phyloP scores from a whole-genome alignment of 2,797 vertebrate genomes.

The Anabacerthia variegaticeps region DNA sequence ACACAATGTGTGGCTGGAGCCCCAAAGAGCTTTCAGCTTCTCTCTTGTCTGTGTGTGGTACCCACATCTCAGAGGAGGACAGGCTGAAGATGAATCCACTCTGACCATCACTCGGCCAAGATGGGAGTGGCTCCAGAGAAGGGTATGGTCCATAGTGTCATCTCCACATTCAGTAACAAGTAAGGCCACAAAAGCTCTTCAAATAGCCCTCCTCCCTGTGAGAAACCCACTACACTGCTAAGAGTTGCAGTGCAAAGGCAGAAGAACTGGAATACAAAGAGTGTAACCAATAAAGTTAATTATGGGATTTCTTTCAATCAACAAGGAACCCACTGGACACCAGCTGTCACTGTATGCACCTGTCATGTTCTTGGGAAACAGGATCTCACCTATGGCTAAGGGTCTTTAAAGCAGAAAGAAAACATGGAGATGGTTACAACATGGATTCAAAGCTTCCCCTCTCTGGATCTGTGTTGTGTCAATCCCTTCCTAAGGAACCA shows the following conservation, averaged over 20 bases:
- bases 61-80: accelerated
- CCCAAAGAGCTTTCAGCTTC: neutral
- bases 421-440: accelerated
- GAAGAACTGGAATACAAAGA: neutral
- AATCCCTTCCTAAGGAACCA: neutral
- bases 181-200: neutral
- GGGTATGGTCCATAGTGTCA: neutral
- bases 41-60: neutral
- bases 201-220: neutral
- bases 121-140: neutral
- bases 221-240: neutral
- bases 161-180: neutral
- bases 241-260: neutral
- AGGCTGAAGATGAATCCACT: neutral
- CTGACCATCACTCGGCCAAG: accelerated
- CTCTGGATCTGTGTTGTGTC: accelerated
- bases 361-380: neutral
- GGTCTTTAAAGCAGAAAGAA: neutral
- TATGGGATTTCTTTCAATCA: neutral
- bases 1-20: neutral
- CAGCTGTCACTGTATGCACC: neutral
- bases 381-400: neutral
- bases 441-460: neutral
- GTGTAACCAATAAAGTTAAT: neutral
- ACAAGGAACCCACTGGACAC: accelerated